Conservation (phyloP, 2,888 invertebrate genomes). For the Hartigia nigra region DNA sequence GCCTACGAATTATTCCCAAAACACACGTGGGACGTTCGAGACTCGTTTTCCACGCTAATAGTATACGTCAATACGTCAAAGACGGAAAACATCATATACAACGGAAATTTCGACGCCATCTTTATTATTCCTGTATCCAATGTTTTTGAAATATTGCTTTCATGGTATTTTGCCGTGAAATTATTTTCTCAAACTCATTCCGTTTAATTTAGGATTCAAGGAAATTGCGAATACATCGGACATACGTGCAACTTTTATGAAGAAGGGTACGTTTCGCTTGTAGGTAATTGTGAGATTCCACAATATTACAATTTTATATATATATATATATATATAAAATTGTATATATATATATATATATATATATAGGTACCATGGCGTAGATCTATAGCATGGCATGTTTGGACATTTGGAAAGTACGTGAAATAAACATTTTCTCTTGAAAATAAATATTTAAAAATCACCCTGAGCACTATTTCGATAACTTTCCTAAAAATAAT, state of each 20-base stretch:
- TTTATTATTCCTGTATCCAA: background rate
- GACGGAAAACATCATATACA: background rate
- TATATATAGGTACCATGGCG: too few relatives aligned
- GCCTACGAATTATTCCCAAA: background rate
- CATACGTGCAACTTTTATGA: background rate
- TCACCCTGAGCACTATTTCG: background rate
- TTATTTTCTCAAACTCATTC: background rate
- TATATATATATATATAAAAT: too few relatives aligned
- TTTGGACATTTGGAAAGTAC: background rate
- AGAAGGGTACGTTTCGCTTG: background rate
- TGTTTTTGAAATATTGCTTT: background rate
- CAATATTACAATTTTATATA: background rate
- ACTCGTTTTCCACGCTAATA: background rate
- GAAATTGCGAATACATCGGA: background rate
- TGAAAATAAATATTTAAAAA: background rate
- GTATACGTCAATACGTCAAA: background rate
- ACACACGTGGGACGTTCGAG: background rate
- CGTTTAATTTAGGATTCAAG: background rate
- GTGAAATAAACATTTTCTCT: background rate
- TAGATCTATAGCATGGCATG: background rate
- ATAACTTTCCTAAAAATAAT: slow-evolving; percentile 18
- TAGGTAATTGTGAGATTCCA: background rate
- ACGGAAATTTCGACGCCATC: background rate
- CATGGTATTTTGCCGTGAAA: background rate
- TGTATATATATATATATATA: too few relatives aligned